These are phyloP conservation scores for Meandrina meandrites DNA, from an alignment of 92 coral and sea anemone genomes.

Conservation along the genomic window DNA sequence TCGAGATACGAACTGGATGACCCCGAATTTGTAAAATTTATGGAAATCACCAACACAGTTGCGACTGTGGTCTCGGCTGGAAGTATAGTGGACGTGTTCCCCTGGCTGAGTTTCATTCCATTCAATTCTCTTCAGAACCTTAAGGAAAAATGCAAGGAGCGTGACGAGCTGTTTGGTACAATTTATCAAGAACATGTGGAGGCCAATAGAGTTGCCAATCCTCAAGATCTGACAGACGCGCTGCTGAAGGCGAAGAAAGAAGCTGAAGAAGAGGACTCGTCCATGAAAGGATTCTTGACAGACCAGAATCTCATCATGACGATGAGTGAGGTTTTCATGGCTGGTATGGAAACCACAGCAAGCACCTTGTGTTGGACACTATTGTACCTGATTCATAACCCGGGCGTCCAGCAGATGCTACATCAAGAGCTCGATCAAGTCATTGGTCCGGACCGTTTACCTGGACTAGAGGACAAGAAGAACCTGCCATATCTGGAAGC, in stretches of 20 bases:
- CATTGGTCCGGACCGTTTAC: conserved; percentile 65
- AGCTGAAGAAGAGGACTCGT: conserved; percentile 53
- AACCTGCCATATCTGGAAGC: conserved; percentile 68
- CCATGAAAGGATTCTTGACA: conserved; percentile 21
- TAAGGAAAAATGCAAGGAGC: conserved; percentile 22
- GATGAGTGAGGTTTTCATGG: conserved; percentile 59
- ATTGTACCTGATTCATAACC: conserved; percentile 61
- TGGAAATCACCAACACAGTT: background rate
- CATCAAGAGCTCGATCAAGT: conserved; percentile 69
- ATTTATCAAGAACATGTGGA: conserved; percentile 56
- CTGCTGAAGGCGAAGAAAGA: conserved; percentile 56
- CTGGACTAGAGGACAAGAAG: conserved; percentile 56
- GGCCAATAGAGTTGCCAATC: conserved; percentile 54
- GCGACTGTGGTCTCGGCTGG: background rate
- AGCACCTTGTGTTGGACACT: conserved; percentile 78
- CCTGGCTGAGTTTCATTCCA: conserved; percentile 4
- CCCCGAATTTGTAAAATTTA: background rate
- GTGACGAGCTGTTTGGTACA: conserved; percentile 43
- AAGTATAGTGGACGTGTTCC: background rate
- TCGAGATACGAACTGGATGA: background rate
- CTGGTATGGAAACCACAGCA: conserved; percentile 80
- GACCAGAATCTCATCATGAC: conserved; percentile 36
- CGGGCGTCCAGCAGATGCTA: conserved; percentile 68
- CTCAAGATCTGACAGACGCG: conserved; percentile 74
- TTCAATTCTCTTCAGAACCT: conserved; percentile 25